Evolutionary conservation across 2,888 invertebrate species (phyloP).

Genomic region (Dynastes tityus): DNA sequence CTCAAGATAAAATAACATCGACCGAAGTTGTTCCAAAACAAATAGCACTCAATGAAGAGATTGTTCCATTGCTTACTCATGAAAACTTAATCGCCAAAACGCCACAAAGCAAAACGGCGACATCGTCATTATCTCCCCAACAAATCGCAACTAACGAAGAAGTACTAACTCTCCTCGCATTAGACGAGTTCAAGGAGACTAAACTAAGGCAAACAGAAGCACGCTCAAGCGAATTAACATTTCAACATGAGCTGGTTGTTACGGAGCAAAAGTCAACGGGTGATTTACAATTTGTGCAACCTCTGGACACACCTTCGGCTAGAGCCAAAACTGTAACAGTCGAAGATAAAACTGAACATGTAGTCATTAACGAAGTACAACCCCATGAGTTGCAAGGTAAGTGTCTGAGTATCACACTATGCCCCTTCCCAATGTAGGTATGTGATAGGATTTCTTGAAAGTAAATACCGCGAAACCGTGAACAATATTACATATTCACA

Average conservation of each 20-base stretch:
- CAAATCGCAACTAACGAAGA: conserved; percentile 70
- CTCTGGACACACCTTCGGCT: conserved; percentile 68
- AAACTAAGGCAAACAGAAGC: conserved; percentile 58
- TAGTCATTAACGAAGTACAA: conserved; percentile 71
- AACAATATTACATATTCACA: conserved; percentile 35
- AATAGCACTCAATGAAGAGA: conserved; percentile 69
- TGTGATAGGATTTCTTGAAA: conserved; percentile 48
- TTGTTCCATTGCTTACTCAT: conserved; percentile 61
- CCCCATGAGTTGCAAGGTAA: conserved; percentile 72
- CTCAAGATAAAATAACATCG: conserved; percentile 70
- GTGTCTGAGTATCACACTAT: conserved; percentile 61
- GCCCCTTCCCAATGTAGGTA: conserved; percentile 45
- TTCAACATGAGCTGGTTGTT: conserved; percentile 71
- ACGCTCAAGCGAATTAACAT: conserved; percentile 48
- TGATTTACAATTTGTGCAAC: conserved; percentile 70
- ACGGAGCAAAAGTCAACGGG: conserved; percentile 71
- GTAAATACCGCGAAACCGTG: conserved; percentile 35
- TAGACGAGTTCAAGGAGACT: conserved; percentile 58
- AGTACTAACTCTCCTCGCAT: conserved; percentile 61
- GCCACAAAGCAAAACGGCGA: conserved; percentile 69
- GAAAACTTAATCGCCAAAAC: conserved; percentile 57
- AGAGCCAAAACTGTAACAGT: conserved; percentile 69
- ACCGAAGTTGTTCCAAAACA: conserved; percentile 69
- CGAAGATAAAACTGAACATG: conserved; percentile 67
- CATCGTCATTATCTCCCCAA: conserved; percentile 68